Percentiles rank a stretch among this genome's conserved stretches.
Conservation (phyloP, 2,113 vertebrate genomes). For the Struthio camelus region DNA sequence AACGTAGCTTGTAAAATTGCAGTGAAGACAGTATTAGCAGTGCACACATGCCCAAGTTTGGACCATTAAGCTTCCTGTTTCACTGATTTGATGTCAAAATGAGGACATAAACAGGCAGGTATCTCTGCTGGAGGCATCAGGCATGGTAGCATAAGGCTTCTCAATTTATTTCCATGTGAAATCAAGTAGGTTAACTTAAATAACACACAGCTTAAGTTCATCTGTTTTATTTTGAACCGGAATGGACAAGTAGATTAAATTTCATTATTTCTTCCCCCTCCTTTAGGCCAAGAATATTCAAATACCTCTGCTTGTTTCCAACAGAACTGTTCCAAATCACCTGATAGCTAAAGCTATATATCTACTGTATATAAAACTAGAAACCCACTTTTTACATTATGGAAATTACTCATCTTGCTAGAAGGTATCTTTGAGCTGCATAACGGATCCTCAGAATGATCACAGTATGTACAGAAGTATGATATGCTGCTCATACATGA, state of each 20-base stretch:
- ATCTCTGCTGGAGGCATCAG: constrained; percentile 19
- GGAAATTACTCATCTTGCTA: neutral
- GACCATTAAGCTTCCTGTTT: neutral
- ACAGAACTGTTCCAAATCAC: neutral
- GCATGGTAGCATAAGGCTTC: neutral
- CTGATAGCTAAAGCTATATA: neutral
- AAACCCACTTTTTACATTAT: neutral
- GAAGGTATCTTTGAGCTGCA: neutral
- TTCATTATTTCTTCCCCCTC: constrained; percentile 4
- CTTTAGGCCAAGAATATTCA: constrained; percentile 33
- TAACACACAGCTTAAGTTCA: constrained; percentile 9
- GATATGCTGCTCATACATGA: neutral
- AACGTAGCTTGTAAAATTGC: neutral
- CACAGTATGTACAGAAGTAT: neutral
- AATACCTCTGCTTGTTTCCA: neutral
- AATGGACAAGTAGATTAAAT: constrained; percentile 1
- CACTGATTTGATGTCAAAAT: neutral
- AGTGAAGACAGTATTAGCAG: neutral
- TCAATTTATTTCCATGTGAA: neutral
- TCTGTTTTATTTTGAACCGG: constrained; percentile 35
- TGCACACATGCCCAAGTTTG: neutral
- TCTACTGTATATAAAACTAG: neutral
- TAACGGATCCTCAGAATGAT: neutral
- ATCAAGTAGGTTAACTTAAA: neutral
- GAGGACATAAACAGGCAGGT: neutral